Base-by-base conservation (phyloP, 2,113 vertebrate species). In the Sinocyclocheilus grahami region DNA sequence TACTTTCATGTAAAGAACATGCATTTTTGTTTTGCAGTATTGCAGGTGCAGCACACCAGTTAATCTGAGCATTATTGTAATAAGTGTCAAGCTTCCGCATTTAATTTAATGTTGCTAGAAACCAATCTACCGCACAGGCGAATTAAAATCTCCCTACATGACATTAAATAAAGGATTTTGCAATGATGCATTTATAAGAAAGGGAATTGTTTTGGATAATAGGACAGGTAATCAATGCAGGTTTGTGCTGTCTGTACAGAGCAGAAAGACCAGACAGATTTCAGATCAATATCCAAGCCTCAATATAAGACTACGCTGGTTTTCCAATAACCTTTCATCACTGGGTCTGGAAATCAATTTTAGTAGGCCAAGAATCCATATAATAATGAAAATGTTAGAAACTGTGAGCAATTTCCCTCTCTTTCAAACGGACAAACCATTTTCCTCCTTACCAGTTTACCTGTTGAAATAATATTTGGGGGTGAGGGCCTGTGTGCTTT, bases 171-270 rank as follows among this genome's bases (percentile, higher is more conserved):
- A 87, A 82, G 76, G 37, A 48, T 75, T 60, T 58, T 62, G 55
- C 42, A 88, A 76, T 83, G 67, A 88, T 51, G 78, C 55, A 78
- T 51, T 90, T 83, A 85, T 83, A 83, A 84, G 86, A 83, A 37
- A 53, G 48, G 69, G 9, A 46, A 63, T 84, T 79, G 82, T 90
- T 87, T 87, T 79, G 85, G 78, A 75, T 58, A 76, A 76, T 30
- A 33, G 51, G 82, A 75, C 82, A 86, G 85, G 22, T 71, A 87
- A 90, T 90, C 89, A 79, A 90, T 90, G 42, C 4, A 8, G 30
- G 37, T 81, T 85, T 90, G 74, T 83, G 81, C 58, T 33, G 39
- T 86, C 27, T 46, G 33, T 39, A 33, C 30, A 33, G 89, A 69
- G 10, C 30, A 65, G 89, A 75, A 30, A 81, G 10, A 63, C 75